These are phyloP conservation scores for Torymus auratus DNA, from an alignment of 2,888 invertebrate genomes.

Conservation along the genomic window DNA sequence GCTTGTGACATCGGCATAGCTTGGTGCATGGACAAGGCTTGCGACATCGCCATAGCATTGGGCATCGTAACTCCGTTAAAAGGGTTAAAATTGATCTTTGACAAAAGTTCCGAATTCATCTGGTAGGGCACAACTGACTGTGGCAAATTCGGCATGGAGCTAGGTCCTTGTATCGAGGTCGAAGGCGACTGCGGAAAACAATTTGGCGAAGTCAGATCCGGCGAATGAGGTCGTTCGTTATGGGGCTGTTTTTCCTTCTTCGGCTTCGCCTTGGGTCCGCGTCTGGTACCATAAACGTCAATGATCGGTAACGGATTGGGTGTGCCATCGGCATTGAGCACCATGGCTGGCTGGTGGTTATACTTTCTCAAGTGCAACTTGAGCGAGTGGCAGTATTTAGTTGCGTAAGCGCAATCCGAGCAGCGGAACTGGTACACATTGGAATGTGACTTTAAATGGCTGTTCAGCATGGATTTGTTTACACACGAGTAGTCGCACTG, in stretches of 20 bases:
- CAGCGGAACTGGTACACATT: conserved; percentile 95
- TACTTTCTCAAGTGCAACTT: conserved; percentile 97
- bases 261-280: conserved; percentile 85
- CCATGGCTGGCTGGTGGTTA: conserved; percentile 92
- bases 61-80: too few species aligned
- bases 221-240: too few species aligned
- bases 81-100: conserved; percentile 1
- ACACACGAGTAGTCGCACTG: conserved; percentile 94
- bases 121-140: too few species aligned
- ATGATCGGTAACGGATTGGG: conserved; percentile 92
- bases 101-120: neutral
- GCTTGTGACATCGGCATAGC: too few species aligned
- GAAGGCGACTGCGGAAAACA: too few species aligned
- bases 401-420: conserved; percentile 94
- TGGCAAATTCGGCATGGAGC: too few species aligned
- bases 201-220: too few species aligned
- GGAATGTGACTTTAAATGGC: conserved; percentile 97
- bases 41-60: too few species aligned
- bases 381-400: conserved; percentile 98
- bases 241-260: conserved; percentile 18
- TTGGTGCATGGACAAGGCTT: too few species aligned
- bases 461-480: conserved; percentile 99
- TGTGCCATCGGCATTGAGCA: conserved; percentile 91
- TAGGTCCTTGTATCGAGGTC: too few species aligned
- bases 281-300: conserved; percentile 92